phyloP scores from a whole-genome alignment of 1,140 invertebrate genomes.

The Diorhabda carinulata region DNA sequence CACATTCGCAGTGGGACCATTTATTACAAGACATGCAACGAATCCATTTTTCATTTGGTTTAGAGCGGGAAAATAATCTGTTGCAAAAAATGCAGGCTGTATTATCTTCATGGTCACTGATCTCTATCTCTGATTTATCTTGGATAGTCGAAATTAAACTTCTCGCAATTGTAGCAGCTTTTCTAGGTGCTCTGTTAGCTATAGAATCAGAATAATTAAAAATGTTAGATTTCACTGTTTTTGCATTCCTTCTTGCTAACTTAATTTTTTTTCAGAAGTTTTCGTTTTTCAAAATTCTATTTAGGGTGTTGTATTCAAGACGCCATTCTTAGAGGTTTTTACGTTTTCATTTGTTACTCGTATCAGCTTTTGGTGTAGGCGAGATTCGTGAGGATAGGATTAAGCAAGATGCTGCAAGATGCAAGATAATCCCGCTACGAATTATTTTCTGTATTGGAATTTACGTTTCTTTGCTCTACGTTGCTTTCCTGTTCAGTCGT shows the following conservation, averaged over 20 bases:
- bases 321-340: neutral
- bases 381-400: slow-evolving; percentile 1
- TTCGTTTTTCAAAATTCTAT: too few relatives aligned
- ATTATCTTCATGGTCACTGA: neutral
- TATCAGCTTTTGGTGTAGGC: neutral
- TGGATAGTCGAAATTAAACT: too few relatives aligned
- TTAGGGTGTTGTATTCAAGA: too few relatives aligned
- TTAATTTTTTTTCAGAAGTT: neutral
- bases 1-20: slow-evolving; percentile 15
- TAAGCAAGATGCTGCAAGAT: neutral
- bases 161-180: too few relatives aligned
- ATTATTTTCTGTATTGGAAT: neutral
- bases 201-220: neutral
- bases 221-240: neutral
- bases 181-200: neutral
- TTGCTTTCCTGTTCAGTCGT: too few relatives aligned
- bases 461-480: neutral
- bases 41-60: slow-evolving; percentile 13
- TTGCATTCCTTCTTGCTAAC: slow-evolving; percentile 5
- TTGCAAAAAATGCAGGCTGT: slow-evolving; percentile 13
- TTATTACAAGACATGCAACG: slow-evolving; percentile 8
- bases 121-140: too few relatives aligned
- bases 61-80: slow-evolving; percentile 6
- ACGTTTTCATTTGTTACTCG: neutral
- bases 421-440: neutral